Evolutionary conservation across 2,888 invertebrate species (phyloP).

Genomic region (Camptogramma bilineatum): DNA sequence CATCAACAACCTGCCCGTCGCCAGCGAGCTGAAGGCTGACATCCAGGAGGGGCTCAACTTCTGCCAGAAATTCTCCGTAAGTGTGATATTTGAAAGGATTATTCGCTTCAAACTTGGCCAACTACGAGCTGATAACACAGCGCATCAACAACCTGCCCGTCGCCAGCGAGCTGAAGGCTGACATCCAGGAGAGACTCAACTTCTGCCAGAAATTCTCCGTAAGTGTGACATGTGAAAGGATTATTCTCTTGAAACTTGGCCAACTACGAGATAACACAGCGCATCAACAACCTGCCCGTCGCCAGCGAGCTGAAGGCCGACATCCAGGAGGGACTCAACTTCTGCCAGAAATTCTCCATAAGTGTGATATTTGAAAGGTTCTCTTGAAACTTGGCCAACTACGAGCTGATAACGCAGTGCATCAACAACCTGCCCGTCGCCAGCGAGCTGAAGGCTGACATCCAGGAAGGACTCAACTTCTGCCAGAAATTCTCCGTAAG

Average conservation of each 20-base stretch:
- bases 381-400: too few species aligned
- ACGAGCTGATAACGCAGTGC: conserved; percentile 79
- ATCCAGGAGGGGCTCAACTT: conserved; percentile 88
- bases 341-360: conserved; percentile 89
- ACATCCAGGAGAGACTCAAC: conserved; percentile 88
- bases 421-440: conserved; percentile 87
- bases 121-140: conserved; percentile 87
- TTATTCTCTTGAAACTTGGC: too few species aligned
- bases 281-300: conserved; percentile 87
- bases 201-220: conserved; percentile 90
- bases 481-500: conserved; percentile 89
- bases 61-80: conserved; percentile 89
- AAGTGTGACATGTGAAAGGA: conserved; percentile 47
- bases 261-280: conserved; percentile 86
- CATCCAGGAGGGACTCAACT: conserved; percentile 88
- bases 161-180: conserved; percentile 85
- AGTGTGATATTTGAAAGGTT: conserved; percentile 46
- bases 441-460: conserved; percentile 87
- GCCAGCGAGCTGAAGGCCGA: conserved; percentile 87
- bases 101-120: too few species aligned
- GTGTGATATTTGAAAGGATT: conserved; percentile 37
- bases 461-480: conserved; percentile 88
- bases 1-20: conserved; percentile 86
- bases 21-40: conserved; percentile 86
- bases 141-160: conserved; percentile 87